phyloP scores from a whole-genome alignment of 2,888 invertebrate genomes.

The Spodoptera exigua region DNA sequence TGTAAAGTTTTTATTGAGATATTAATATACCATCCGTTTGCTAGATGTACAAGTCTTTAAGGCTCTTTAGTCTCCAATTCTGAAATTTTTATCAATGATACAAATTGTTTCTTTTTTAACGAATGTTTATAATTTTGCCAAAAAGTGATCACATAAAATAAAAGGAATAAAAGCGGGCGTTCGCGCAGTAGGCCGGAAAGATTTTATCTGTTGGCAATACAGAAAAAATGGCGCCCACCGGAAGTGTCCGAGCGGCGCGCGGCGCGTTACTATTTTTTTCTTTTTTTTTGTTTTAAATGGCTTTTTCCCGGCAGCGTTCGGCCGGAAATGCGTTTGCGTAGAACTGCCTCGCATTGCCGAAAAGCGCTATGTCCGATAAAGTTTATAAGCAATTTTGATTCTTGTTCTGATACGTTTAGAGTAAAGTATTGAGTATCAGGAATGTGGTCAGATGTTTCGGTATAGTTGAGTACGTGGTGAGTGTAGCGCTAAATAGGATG shows the following conservation, averaged over 20 bases:
- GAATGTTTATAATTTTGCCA: conserved; percentile 76
- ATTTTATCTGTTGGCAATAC: conserved; percentile 90
- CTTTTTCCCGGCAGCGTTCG: conserved; percentile 88
- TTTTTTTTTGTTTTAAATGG: conserved; percentile 88
- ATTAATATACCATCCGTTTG: too few species aligned
- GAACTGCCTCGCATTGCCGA: conserved; percentile 80
- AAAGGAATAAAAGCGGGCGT: conserved; percentile 84
- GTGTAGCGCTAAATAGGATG: conserved; percentile 88
- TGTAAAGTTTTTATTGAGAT: not conserved
- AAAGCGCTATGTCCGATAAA: conserved; percentile 76
- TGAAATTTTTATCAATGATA: conserved; percentile 26
- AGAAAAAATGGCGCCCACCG: conserved; percentile 90
- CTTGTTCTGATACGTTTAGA: conserved; percentile 70
- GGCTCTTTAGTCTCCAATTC: not conserved
- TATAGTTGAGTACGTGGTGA: conserved; percentile 75
- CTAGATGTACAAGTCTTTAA: too few species aligned
- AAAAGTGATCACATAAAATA: conserved; percentile 81
- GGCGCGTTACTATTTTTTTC: conserved; percentile 87
- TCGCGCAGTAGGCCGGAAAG: conserved; percentile 88
- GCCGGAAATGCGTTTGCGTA: conserved; percentile 89
- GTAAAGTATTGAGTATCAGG: conserved; percentile 67
- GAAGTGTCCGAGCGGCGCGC: conserved; percentile 89
- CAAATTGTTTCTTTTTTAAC: conserved; percentile 44
- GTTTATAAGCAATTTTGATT: conserved; percentile 76
- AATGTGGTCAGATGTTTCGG: conserved; percentile 65